Evolutionary conservation across 2,888 invertebrate genomes (phyloP), one percentile per base, ranked within the genome.

Genomic region (Eucera pruinosa): DNA sequence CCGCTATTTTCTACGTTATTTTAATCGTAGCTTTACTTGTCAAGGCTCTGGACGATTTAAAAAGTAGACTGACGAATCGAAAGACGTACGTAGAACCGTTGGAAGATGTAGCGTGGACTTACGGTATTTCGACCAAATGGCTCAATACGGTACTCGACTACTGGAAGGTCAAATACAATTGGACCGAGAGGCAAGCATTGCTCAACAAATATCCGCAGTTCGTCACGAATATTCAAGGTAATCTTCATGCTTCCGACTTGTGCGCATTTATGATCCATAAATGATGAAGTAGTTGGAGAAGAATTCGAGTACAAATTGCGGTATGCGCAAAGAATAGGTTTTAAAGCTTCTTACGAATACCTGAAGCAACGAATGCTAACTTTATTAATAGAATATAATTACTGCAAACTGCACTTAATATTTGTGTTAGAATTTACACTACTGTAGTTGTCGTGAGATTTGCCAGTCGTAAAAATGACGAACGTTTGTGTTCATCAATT

Each of bases 81-180:
- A 92, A 93, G 9, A 90, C 93, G 2, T 93, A 94, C 3, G 91
- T 93, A 0, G 93, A 93, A 13, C 95, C 97, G 0, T 88, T 96
- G 55, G 95, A 96, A 90, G 94, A 94, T 57, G 92, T 93, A 0
- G 95, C 94, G 6, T 98, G 97, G 92, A 94, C 95, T 72, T 97
- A 97, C 88, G 98, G 98, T 2, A 95, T 98, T 89, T 96, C 97
- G 88, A 93, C 95, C 0, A 93, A 95, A 45, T 95, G 95, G 78
- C 91, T 97, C 4, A 93, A 94, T 13, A 94, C 94, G 80, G 93
- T 98, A 7, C 90, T 96, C 0, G 94, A 96, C 52, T 96, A 96
- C 90, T 98, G 98, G 98, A 94, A 94, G 13, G 95, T 95, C 43
- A 94, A 94, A 39, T 98, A 96, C 90, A 94, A 97, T 85, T 97